Base-by-base conservation (phyloP, 2,888 invertebrate genomes). In the Meta bourneti region DNA sequence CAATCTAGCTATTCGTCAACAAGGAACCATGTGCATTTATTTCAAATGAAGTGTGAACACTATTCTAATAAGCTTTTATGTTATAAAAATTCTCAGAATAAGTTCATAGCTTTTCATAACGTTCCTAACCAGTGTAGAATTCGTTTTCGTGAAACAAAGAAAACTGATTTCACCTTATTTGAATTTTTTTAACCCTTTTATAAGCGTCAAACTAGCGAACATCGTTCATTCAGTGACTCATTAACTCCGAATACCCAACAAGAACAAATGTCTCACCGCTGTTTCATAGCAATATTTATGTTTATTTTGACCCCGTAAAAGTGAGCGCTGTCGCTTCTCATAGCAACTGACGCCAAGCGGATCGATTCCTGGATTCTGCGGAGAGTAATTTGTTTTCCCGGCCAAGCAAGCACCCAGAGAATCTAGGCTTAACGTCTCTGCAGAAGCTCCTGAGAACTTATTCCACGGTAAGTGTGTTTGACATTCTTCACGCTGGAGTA, bases 321-420 rank as follows among this genome's bases (percentile, higher is more conserved):
- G 61, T 16, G 34, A 78, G 19, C 19, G 11, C 78, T 52, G n/a
- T 78, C 5, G 52, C 54, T 84, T 74, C 84, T 84, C 84, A 72
- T 85, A 75, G 85, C 85, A 75, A 77, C 85, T 77, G 69, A 34
- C 19, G 85, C 77, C 77, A 85, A 61, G 51, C 74, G 77, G 85
- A 85, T 85, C 85, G 85, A 85, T 85, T 69, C 49, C 48, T 34
- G 11, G 69, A 69, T 77, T 77, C 85, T 85, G 85, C 77, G 11
- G 61, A 16, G 13, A 11, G 61, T 16, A 61, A 16, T 61, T 61
- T 61, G 85, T 85, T 48, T 85, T 48, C 77, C 48, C 51, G 49
- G 19, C 78, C 78, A 7, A 78, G 52, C 51, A 51, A 52, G 16
- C 51, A 78, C 49, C 19, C 52, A 19, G 51, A 49, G 51, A 74